Evolutionary conservation across 2,113 vertebrate genomes (phyloP).

Genomic region (Ornithorhynchus anatinus): DNA sequence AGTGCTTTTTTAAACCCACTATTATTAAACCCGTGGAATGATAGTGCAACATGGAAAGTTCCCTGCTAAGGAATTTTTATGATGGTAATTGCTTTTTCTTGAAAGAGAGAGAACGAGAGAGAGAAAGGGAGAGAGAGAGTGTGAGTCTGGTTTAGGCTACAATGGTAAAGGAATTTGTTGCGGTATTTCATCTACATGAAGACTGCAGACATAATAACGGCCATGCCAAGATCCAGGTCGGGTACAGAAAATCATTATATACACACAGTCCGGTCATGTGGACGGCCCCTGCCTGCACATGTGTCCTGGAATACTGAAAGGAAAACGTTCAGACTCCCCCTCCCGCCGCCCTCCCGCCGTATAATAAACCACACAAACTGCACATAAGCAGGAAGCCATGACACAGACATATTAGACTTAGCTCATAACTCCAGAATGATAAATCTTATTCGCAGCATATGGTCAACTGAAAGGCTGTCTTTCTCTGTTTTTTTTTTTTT

Average conservation of each 20-base stretch:
- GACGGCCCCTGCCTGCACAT: conserved; percentile 16
- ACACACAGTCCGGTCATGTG: conserved; percentile 24
- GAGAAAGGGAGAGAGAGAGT: conserved; percentile 17
- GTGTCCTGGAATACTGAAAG: conserved; percentile 30
- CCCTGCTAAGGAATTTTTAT: conserved; percentile 50
- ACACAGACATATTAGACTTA: conserved; percentile 31
- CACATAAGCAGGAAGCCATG: conserved; percentile 44
- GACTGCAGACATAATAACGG: conserved; percentile 68
- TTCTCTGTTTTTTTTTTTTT: too few relatives aligned
- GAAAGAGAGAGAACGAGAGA: conserved; percentile 8
- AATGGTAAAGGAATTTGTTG: conserved; percentile 63
- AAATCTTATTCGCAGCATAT: conserved; percentile 38
- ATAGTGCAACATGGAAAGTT: conserved; percentile 61
- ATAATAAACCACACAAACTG: conserved; percentile 41
- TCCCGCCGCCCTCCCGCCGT: conserved; percentile 20
- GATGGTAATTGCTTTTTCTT: conserved; percentile 51
- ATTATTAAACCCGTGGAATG: conserved; percentile 43
- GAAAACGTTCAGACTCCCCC: too few relatives aligned
- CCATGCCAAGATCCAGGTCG: conserved; percentile 55
- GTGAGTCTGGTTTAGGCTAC: conserved; percentile 44
- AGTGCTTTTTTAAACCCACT: conserved; percentile 41
- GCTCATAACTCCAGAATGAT: conserved; percentile 40
- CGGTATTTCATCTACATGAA: conserved; percentile 63
- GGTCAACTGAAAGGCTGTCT: conserved; percentile 20
- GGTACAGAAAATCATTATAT: conserved; percentile 46